Base-by-base conservation (phyloP, 1,140 invertebrate species). In the Bombus haemorrhoidalis region DNA sequence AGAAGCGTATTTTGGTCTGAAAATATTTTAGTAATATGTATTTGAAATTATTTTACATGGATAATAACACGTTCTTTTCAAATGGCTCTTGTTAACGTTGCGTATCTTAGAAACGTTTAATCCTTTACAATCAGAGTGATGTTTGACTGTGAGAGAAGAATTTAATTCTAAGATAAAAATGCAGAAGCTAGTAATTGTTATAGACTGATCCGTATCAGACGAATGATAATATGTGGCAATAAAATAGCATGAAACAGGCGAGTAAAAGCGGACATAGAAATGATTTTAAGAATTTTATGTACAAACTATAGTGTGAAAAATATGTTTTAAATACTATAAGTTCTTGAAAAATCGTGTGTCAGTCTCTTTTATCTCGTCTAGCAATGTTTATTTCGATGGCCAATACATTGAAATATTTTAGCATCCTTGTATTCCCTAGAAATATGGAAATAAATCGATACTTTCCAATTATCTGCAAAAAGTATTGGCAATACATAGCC, bases 331-430 rank as follows among this genome's bases (percentile, higher is more conserved):
- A 53, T 22, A 22, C 6, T 53, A 53, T 0, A 53, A 53, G 18
- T 53, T 53, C 15, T 47, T 47, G 47, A 47, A 47, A 47, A 47
- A 5, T 47, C 0, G 47, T 0, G 47, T 53, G 6, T 8, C 18
- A 2, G 10, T 13, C 1, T 12, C 28, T n/a, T n/a, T n/a, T 62
- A 62, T 13, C 3, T 10, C 12, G 0, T 0, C 59, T 8, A 4
- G 28, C 28, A 62, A 62, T 62, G 10, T 62, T 28, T n/a, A 62
- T n/a, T 62, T 62, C 10, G 12, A 12, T n/a, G 28, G 28, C 3
- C 59, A 1, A n/a, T 12, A 62, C 12, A 62, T 62, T 8, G 47
- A 62, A 62, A 62, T n/a, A 62, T 62, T 62, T 62, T n/a, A n/a
- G 1, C 9, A 13, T n/a, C 4, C 12, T n/a, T 62, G 28, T 12